Evolutionary conservation across 2,113 vertebrate genomes (phyloP).

Genomic region (Miniopterus natalensis): DNA sequence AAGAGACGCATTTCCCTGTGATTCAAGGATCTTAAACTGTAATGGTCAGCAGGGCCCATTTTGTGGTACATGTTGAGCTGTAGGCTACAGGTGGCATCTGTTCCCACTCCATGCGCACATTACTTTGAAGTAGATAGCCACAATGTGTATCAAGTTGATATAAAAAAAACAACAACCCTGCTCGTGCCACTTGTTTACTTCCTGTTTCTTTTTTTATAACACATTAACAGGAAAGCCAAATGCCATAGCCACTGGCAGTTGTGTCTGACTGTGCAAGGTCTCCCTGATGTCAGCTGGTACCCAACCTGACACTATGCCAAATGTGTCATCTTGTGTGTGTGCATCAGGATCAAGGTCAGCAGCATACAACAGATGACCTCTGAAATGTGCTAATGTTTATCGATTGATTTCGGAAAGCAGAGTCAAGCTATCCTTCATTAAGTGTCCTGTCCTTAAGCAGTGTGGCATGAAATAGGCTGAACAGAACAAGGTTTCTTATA

Average conservation of each 20-base stretch:
- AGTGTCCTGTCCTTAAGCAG: neutral
- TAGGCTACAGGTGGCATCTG: rapidly evolving
- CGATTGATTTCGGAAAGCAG: neutral
- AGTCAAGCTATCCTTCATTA: neutral
- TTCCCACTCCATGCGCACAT: neutral
- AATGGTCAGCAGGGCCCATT: neutral
- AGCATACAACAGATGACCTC: neutral
- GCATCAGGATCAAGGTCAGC: neutral
- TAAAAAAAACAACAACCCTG: neutral
- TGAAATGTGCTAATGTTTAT: neutral
- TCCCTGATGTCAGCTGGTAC: neutral
- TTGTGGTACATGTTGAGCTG: neutral
- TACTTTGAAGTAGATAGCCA: neutral
- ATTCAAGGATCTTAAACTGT: neutral
- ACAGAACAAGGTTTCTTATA: neutral
- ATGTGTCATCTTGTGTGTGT: neutral
- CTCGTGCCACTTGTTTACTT: neutral
- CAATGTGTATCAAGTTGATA: neutral
- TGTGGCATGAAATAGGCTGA: neutral
- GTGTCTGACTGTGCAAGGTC: neutral
- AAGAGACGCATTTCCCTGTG: neutral
- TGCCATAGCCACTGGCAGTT: neutral
- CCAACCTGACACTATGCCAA: neutral
- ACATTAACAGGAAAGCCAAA: neutral
- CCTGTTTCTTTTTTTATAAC: neutral